A percentile compares a stretch with the other conserved stretches of the same genome.
Evolutionary conservation across 35 echinoderm and acorn worm genomes (phyloP).

Genomic region (Strongylocentrotus purpuratus): DNA sequence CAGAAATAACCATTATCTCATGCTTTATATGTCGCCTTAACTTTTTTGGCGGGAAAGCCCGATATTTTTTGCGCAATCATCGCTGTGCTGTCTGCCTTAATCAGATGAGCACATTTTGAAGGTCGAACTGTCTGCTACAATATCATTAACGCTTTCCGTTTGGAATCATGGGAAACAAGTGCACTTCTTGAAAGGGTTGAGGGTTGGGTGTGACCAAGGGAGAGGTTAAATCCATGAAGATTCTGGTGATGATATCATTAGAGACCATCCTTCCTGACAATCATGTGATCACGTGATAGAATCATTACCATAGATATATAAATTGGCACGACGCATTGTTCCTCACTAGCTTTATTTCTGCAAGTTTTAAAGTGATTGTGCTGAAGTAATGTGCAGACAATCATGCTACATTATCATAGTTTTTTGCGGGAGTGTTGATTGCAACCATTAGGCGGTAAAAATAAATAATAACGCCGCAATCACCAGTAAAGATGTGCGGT

Average conservation of each 20-base stretch:
- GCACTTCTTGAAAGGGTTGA: not conserved
- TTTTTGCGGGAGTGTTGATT: not conserved
- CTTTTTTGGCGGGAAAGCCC: not conserved
- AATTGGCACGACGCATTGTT: not conserved
- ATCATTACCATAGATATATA: not conserved
- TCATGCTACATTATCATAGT: not conserved
- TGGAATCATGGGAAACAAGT: not conserved
- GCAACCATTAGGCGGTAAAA: not conserved
- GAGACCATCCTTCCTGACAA: not conserved
- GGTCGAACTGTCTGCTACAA: not conserved
- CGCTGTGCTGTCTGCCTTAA: not conserved
- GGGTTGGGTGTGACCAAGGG: not conserved
- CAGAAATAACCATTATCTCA: not conserved
- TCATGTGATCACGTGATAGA: not conserved
- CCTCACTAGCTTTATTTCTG: not conserved
- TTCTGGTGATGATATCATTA: not conserved
- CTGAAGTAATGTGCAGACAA: not conserved
- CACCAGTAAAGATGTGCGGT: not conserved
- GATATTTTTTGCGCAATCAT: not conserved
- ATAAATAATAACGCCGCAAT: not conserved
- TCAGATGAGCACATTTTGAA: not conserved
- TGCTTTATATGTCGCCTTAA: not conserved
- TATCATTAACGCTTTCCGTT: not conserved
- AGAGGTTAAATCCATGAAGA: not conserved
- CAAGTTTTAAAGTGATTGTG: not conserved